A percentile compares a stretch with the other conserved stretches of the same genome.
These are phyloP conservation scores for Arctopsyche grandis DNA, from an alignment of 1,140 invertebrate genomes.

Conservation along the genomic window DNA sequence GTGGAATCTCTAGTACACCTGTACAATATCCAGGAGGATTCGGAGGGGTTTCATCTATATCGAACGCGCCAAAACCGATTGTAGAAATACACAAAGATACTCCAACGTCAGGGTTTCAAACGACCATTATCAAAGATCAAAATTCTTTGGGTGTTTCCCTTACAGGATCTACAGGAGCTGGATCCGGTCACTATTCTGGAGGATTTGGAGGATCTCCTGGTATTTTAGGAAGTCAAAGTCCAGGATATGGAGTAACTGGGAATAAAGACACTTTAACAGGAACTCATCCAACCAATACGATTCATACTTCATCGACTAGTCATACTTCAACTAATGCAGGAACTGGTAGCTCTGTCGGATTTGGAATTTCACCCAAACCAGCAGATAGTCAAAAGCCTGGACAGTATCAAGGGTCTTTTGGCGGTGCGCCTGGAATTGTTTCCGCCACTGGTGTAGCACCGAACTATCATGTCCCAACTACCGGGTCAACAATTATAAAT, in stretches of 20 bases:
- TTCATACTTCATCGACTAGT: not conserved
- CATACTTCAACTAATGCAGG: not conserved
- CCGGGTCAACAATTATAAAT: not conserved
- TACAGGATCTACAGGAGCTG: not conserved
- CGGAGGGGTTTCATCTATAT: slow-evolving; percentile 44
- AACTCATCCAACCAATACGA: not conserved
- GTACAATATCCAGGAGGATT: slow-evolving; percentile 46
- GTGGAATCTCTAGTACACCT: not conserved
- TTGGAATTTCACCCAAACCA: not conserved
- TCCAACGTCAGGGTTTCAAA: not conserved
- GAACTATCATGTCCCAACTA: not conserved
- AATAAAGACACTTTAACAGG: not conserved
- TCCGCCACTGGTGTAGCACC: slow-evolving; percentile 42
- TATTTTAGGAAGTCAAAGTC: slow-evolving; percentile 11
- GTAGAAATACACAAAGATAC: slow-evolving; percentile 15
- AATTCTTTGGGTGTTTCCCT: not conserved
- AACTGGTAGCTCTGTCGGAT: not conserved
- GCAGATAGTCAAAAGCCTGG: not conserved
- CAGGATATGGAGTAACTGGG: slow-evolving; percentile 19
- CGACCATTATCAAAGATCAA: slow-evolving; percentile 3
- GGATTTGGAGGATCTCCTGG: slow-evolving; percentile 16
- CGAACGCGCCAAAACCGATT: slow-evolving; percentile 22
- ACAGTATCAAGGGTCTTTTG: slow-evolving; percentile 34
- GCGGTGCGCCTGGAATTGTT: slow-evolving; percentile 47
- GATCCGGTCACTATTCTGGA: not conserved